Base-by-base conservation (phyloP, 1,140 invertebrate genomes). In the Hyles euphorbiae region DNA sequence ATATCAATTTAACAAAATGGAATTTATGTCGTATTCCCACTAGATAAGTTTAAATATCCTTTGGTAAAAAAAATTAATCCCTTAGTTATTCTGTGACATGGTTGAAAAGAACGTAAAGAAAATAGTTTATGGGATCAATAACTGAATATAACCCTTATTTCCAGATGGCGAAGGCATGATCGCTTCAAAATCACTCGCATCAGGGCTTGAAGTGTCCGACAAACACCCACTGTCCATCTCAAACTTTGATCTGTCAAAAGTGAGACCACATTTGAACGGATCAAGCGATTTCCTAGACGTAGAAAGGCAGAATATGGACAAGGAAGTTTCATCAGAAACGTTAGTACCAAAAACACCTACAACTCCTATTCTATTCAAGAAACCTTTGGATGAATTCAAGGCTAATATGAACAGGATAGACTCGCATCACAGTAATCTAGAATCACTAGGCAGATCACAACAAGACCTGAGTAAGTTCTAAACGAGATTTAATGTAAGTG, bases 321-420 rank as follows among this genome's bases (percentile, higher is more conserved):
- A 59, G 3, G 68, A 72, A 22, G 58, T 55, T 2, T 63, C 62
- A 1, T 34, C 53, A 0, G 69, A 70, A 3, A 67, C 63, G 1
- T 22, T 64, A 8, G 61, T 58, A 8, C 62, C 56, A 6, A 40
- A 34, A 12, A 33, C 54, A 2, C 60, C 64, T 5, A 58, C 51
- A 10, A 63, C 65, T 0, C 75, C 66, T 1, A 53, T 65, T 9
- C 52, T 56, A 7, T 34, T 65, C 0, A 72, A 67, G 8, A 47
- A 65, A 11, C 65, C 66, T 0, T 50, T 64, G 36, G 80, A 89
- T 10, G 87, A 89, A 3, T 69, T 88, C 2, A 90, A 90, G 64
- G 89, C 89, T 2, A 90, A 90, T 49, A 89, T 90, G 65, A 90
- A 89, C 44, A 76, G 87, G 53, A 89, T 90, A 45, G 87, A 89